Conservation (phyloP, 2,888 invertebrate species). For the Busseola fusca region DNA sequence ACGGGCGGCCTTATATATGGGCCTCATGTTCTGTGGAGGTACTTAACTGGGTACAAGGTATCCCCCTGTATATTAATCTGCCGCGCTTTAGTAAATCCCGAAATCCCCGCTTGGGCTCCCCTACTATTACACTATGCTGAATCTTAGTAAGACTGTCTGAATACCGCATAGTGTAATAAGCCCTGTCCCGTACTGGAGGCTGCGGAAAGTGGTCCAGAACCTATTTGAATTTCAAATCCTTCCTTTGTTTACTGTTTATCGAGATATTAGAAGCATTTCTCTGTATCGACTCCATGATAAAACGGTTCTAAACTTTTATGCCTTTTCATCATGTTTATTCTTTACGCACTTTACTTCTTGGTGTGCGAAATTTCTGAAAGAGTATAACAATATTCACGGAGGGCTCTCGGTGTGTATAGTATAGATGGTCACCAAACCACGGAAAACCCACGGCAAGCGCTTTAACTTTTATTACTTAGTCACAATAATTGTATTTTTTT, state of each 20-base stretch:
- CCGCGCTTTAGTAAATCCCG: too few relatives aligned
- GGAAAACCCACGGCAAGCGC: neutral
- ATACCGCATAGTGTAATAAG: too few relatives aligned
- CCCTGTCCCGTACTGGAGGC: neutral
- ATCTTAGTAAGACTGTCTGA: too few relatives aligned
- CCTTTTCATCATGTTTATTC: conserved; percentile 34
- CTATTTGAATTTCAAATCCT: conserved; percentile 47
- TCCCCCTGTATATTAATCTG: too few relatives aligned
- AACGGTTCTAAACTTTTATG: conserved; percentile 39
- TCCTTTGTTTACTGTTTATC: conserved; percentile 42
- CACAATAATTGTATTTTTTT: too few relatives aligned
- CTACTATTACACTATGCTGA: too few relatives aligned
- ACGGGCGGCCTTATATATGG: too few relatives aligned
- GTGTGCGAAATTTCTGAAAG: conserved; percentile 32
- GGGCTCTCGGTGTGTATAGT: neutral
- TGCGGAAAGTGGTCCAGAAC: conserved; percentile 20
- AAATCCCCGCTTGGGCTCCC: too few relatives aligned
- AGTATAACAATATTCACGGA: too few relatives aligned
- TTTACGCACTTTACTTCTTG: conserved; percentile 35
- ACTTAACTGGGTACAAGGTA: too few relatives aligned
- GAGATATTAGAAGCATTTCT: conserved; percentile 54
- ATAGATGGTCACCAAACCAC: neutral
- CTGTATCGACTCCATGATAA: conserved; percentile 41
- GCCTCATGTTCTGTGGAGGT: too few relatives aligned
- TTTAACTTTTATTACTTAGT: neutral